Evolutionary conservation across 2,888 invertebrate genomes (phyloP).

Genomic region (Orthosia gothica): DNA sequence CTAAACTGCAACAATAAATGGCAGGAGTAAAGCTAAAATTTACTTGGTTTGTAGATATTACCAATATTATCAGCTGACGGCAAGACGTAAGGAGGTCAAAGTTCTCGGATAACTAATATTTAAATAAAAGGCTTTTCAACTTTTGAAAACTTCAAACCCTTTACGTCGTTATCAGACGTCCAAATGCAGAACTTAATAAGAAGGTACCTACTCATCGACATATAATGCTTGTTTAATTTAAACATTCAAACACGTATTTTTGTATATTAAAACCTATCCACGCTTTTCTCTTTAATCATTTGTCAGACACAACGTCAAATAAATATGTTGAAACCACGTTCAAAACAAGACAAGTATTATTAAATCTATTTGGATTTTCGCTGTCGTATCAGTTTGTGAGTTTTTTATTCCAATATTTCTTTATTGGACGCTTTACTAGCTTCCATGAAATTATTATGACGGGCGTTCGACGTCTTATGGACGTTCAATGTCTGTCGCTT

Average conservation of each 20-base stretch:
- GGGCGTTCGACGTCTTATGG: conserved; percentile 31
- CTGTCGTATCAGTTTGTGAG: conserved; percentile 30
- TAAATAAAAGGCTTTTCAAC: neutral
- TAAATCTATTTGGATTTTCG: too few relatives aligned
- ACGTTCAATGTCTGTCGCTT: conserved; percentile 51
- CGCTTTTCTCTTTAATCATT: conserved; percentile 36
- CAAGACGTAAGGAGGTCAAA: neutral
- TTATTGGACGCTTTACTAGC: conserved; percentile 42
- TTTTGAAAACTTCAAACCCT: neutral
- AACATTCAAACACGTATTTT: neutral
- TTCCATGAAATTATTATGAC: conserved; percentile 55
- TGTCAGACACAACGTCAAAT: too few relatives aligned
- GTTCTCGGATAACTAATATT: neutral
- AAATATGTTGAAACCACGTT: too few relatives aligned
- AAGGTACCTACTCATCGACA: neutral
- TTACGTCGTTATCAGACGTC: neutral
- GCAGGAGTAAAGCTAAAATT: neutral
- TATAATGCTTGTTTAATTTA: neutral
- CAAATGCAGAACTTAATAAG: neutral
- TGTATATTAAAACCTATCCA: conserved; percentile 22
- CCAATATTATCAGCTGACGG: neutral
- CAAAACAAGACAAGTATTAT: too few relatives aligned
- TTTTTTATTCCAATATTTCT: conserved; percentile 54
- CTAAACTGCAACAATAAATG: conserved; percentile 4
- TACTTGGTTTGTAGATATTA: neutral